Base-by-base conservation (phyloP, 2,113 vertebrate genomes). In the Clarias macrocephalus region DNA sequence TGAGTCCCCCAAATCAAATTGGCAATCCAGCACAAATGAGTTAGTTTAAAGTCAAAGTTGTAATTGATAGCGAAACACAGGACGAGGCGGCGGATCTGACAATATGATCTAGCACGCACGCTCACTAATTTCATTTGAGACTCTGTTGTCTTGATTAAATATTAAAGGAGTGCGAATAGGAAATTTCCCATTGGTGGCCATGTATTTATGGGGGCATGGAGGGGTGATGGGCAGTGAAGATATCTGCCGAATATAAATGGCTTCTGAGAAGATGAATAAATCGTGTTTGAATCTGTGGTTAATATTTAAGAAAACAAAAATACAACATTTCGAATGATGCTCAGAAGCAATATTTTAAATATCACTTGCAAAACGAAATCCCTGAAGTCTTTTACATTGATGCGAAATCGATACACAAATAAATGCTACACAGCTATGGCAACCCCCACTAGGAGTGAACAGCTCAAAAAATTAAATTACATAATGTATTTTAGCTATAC, bases 11-110 rank as follows among this genome's bases (percentile, higher is more conserved):
- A 94, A 95, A 96, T 96, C 93, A 94, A 95, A 96, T 96, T 95
- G 95, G 92, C 92, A 94, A 93, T 94, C 90, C 92, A 85, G 91
- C 91, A 89, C 91, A 90, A 94, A 95, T 93, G 92, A 95, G 95
- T 96, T 95, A 95, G 94, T 94, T 92, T 93, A 92, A 94, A 94
- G 94, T 93, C 94, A 94, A 93, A 95, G 94, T 94, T 95, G 94
- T 96, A 95, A 95, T 96, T 95, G 95, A 95, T 95, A 94, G 95
- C 93, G 91, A 92, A 75, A 88, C 89, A 90, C 88, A 91, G 90
- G 90, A 92, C 89, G 92, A 83, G 85, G 91, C 91, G 93, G 91
- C 93, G 90, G 93, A 94, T 95, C 93, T 93, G 93, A 94, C 94
- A 94, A 94, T 93, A 93, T 95, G 92, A 95, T 95, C 92, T 90